Evolutionary conservation across 2,113 vertebrate species (phyloP).

Genomic region (Pangasianodon gigas): DNA sequence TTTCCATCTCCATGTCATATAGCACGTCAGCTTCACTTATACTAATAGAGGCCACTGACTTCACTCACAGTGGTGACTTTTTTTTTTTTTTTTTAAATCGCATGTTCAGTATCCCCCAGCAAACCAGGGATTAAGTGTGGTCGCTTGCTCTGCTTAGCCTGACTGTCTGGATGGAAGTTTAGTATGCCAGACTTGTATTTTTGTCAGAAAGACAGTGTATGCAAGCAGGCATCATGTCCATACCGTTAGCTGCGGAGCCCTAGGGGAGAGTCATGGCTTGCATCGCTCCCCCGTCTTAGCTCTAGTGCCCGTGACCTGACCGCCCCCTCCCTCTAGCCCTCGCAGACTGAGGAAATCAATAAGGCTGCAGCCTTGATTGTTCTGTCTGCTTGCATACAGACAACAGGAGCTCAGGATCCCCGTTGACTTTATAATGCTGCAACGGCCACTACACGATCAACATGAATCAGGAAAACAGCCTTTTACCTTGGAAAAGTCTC

Average conservation of each 20-base stretch:
- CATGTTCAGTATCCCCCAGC: conserved; percentile 24
- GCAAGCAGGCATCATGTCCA: conserved; percentile 59
- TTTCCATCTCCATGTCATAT: conserved; percentile 29
- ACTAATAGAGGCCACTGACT: conserved; percentile 31
- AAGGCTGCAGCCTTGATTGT: conserved; percentile 52
- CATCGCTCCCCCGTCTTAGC: conserved; percentile 76
- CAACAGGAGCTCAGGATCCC: conserved; percentile 43
- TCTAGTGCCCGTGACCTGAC: conserved; percentile 70
- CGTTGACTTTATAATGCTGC: conserved; percentile 43
- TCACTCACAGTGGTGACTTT: conserved; percentile 1
- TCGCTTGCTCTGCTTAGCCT: conserved; percentile 17
- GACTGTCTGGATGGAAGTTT: background rate
- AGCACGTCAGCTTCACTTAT: background rate
- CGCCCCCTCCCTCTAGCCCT: conserved; percentile 54
- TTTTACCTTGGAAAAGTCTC: conserved; percentile 9
- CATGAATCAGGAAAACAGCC: background rate
- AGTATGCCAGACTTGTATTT: background rate
- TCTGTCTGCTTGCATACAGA: conserved; percentile 54
- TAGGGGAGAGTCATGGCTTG: conserved; percentile 70
- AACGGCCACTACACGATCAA: conserved; percentile 31
- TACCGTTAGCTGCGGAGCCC: conserved; percentile 60
- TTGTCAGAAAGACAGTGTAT: background rate
- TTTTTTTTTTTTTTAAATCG: conserved; percentile 12
- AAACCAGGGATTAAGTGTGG: conserved; percentile 47
- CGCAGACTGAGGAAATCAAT: conserved; percentile 53